These are phyloP conservation scores for Heliornis fulica DNA, from an alignment of 2,113 vertebrate species.

Conservation along the genomic window DNA sequence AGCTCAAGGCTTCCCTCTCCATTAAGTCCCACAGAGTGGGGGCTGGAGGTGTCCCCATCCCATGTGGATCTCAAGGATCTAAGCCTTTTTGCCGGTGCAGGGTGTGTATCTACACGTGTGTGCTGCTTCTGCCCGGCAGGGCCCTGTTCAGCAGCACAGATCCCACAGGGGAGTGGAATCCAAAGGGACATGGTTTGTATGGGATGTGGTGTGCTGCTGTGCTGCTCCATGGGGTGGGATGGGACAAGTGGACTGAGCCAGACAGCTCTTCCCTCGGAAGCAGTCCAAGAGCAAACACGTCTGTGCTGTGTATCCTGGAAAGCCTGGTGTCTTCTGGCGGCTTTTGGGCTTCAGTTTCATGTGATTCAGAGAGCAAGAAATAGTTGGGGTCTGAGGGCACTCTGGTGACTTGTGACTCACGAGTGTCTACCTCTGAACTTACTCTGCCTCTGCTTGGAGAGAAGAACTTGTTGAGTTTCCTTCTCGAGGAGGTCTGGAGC, in stretches of 20 bases:
- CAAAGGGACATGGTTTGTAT: fast-evolving
- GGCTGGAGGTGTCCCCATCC: neutral
- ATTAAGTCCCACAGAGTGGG: neutral
- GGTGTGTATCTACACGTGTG: fast-evolving
- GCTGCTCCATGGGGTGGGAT: neutral
- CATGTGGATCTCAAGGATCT: neutral
- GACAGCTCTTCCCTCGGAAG: neutral
- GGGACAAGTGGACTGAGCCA: neutral
- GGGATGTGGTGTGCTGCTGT: neutral
- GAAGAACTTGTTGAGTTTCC: neutral
- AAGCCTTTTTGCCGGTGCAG: neutral
- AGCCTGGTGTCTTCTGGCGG: neutral
- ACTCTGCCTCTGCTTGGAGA: neutral
- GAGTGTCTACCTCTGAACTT: neutral
- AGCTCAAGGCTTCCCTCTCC: neutral
- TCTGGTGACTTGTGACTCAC: neutral
- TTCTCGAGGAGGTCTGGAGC: neutral
- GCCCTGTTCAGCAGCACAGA: fast-evolving
- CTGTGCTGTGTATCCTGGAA: neutral
- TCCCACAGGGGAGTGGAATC: neutral
- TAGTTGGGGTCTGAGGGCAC: neutral
- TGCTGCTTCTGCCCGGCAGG: neutral
- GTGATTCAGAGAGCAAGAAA: neutral
- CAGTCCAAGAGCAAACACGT: neutral
- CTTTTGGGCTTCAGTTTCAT: neutral